Evolutionary conservation across 2,888 invertebrate genomes (phyloP), one percentile per base, ranked within the genome.

Genomic region (Lithosia quadra): DNA sequence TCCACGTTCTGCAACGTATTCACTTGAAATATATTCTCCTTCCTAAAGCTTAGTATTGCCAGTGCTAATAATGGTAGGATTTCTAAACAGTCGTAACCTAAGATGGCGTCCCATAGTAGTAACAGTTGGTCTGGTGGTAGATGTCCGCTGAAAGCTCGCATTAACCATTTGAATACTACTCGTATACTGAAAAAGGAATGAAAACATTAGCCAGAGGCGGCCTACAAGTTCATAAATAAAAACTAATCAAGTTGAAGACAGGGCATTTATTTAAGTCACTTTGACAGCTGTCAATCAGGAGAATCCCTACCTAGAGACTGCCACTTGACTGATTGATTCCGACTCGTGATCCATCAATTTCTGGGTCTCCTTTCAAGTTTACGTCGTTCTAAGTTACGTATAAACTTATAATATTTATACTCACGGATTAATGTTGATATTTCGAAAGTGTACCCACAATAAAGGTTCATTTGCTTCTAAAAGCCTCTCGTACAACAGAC

Each of bases 71-170:
- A 91, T 0, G 99, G 96, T 67, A 99, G 95, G 53, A 99, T 97
- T 91, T 99, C 99, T 70, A 99, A 91, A 10, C 98, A 98, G 90
- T 99, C 98, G 89, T 98, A 99, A 5, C 98, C 99, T 15, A 99
- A 95, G 73, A 96, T 95, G 81, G 99, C 95, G 90, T 99, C 99
- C 99, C 99, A 99, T 18, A 99, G 95, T 57, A 98, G 96, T 4
- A 99, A 94, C 1, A 99, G 95, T 90, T 99, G 99, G 85, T 99
- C 98, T 0, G 98, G 98, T 0, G 98, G 97, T 62, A 99, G 94
- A 86, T 98, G 98, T 0, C 99, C 99, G 83, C 99, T 99, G 90
- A 99, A 99, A 1, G 98, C 99, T 75, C 99, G 95, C 97, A 99
- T 99, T 60, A 99, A 91, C 99, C 99, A 99, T 91, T 99, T 99